Evolutionary conservation across 2,888 invertebrate species (phyloP), one percentile per base, ranked within the genome.

Genomic region (Stomorhina lunata): DNA sequence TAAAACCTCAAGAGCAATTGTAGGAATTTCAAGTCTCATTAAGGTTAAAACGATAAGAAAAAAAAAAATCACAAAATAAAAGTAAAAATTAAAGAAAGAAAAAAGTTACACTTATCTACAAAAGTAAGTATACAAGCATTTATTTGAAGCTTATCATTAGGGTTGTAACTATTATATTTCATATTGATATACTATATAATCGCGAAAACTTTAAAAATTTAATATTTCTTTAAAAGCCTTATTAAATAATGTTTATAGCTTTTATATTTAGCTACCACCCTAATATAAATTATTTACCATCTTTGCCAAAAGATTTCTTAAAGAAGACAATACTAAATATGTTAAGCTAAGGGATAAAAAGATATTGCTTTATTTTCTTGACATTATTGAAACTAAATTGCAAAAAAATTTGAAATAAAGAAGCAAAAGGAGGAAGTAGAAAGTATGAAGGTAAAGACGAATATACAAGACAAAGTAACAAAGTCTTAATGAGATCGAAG

Each of bases 401-500:
- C 61, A 43, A 22, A 45, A 53, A 53, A 48, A n/a, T n/a, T n/a
- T n/a, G n/a, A n/a, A n/a, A n/a, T n/a, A 27, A 34, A 22, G 15
- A 15, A 9, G 27, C 17, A 5, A 34, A 25, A 34, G n/a, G n/a
- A n/a, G n/a, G n/a, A n/a, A n/a, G n/a, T n/a, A n/a, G n/a, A 20
- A 9, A 53, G 9, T n/a, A 57, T 0, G 22, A 55, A 10, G 20
- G 0, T 20, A 12, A 27, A 20, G 29, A 50, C 6, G 50, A 9
- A 43, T 27, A 15, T 20, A 48, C 45, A 63, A 40, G n/a, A 59
- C 20, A 66, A 37, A 27, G 50, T 40, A 15, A 72, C 48, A 20
- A 29, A n/a, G 40, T 37, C 50, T 59, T 68, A 72, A 79, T 79
- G 65, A 79, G 72, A 72, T 72, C 53, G 53, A 55, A 69, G 43